A percentile compares a stretch with the other conserved stretches of the same genome.
Evolutionary conservation across 2,113 vertebrate species (phyloP).

Genomic region (Gymnocephalus cernua): DNA sequence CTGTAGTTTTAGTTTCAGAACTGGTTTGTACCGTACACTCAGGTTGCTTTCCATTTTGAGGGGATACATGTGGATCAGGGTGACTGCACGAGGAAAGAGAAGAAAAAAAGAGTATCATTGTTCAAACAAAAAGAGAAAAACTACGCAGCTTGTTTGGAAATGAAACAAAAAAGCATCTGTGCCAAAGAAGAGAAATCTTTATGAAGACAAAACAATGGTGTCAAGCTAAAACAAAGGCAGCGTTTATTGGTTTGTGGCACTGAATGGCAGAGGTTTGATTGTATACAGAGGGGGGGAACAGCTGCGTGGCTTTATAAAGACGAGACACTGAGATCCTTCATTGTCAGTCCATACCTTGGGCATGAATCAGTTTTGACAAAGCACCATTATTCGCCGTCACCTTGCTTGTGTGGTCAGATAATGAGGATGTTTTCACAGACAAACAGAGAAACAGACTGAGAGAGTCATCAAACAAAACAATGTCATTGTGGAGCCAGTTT

Average conservation of each 20-base stretch:
- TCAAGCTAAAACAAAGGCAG: slow-evolving; percentile 79
- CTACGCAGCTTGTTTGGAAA: slow-evolving; percentile 22
- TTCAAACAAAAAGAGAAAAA: slow-evolving; percentile 43
- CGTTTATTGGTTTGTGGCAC: slow-evolving; percentile 74
- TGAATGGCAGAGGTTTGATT: slow-evolving; percentile 80
- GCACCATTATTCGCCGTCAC: slow-evolving; percentile 77
- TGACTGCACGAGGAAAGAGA: background rate
- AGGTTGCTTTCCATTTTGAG: slow-evolving; percentile 17
- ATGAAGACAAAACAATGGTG: slow-evolving; percentile 77
- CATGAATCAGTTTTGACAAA: slow-evolving; percentile 75
- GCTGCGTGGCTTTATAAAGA: slow-evolving; percentile 81
- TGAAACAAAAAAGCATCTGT: slow-evolving; percentile 65
- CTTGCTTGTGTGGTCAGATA: slow-evolving; percentile 76
- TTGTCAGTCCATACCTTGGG: slow-evolving; percentile 82
- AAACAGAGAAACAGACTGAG: slow-evolving; percentile 53
- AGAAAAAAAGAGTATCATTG: slow-evolving; percentile 48
- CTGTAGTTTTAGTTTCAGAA: slow-evolving; percentile 3
- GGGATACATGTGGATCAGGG: slow-evolving; percentile 23
- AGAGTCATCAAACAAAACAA: slow-evolving; percentile 68
- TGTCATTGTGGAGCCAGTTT: slow-evolving; percentile 55
- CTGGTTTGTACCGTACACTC: background rate
- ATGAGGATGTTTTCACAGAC: slow-evolving; percentile 68
- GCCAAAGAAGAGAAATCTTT: slow-evolving; percentile 74
- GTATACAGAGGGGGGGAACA: slow-evolving; percentile 62
- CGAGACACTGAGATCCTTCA: slow-evolving; percentile 66